Percentiles rank a stretch among this genome's conserved stretches.
Evolutionary conservation across 2,797 vertebrate genomes (phyloP).

Genomic region (Cephalopachus bancanus): DNA sequence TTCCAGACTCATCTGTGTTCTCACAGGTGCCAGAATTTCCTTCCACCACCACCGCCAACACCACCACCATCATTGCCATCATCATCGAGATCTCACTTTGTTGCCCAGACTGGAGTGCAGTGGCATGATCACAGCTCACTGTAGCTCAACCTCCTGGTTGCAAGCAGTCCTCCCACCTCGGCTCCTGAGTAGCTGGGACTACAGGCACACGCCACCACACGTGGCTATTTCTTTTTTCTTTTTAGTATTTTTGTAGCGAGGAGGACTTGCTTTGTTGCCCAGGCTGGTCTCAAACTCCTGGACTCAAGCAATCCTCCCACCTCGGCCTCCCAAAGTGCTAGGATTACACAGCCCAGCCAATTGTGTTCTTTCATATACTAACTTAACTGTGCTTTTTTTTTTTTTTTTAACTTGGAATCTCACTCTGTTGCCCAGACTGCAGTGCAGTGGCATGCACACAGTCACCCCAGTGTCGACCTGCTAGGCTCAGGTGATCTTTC

Average conservation of each 20-base stretch:
- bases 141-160: background rate
- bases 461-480: no score
- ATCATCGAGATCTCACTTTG: background rate
- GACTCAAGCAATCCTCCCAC: background rate
- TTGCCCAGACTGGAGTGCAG: background rate
- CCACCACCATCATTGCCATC: no score
- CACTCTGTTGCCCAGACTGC: no score
- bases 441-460: no score
- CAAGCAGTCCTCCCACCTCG: background rate
- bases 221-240: background rate
- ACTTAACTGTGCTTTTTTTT: no score
- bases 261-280: background rate
- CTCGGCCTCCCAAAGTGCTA: background rate
- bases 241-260: background rate
- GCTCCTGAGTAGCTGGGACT: background rate
- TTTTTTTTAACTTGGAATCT: no score
- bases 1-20: background rate
- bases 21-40: background rate
- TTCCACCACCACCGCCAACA: background rate
- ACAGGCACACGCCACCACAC: rapidly evolving
- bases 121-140: background rate
- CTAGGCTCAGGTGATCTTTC: no score
- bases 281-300: background rate
- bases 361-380: no score
- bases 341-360: no score